Conservation (phyloP, 2,888 invertebrate genomes). For the Eilema depressum region DNA sequence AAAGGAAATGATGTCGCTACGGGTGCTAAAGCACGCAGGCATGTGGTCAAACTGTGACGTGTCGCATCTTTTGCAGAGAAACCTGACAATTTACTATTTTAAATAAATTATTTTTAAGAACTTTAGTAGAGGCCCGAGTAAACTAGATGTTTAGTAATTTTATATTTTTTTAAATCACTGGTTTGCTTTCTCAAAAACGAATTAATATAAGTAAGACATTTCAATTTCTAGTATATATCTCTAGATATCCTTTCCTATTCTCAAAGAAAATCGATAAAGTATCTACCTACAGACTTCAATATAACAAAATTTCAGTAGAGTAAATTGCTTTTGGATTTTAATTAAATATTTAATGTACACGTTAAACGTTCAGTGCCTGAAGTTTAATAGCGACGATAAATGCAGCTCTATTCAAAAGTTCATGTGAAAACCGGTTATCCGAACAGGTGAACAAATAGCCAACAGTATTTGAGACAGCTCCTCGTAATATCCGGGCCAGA, state of each 20-base stretch:
- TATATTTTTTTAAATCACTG: too few species aligned
- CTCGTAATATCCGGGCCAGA: conserved; percentile 66
- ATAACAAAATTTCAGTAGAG: background rate
- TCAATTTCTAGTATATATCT: too few species aligned
- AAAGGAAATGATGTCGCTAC: background rate
- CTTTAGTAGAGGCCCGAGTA: background rate
- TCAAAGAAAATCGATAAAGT: background rate
- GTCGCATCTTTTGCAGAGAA: too few species aligned
- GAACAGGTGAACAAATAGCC: conserved; percentile 52
- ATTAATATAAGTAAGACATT: background rate
- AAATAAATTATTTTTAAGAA: background rate
- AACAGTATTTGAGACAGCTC: conserved; percentile 51
- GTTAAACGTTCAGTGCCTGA: background rate
- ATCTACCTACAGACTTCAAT: background rate
- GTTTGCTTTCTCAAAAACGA: background rate
- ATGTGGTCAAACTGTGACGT: too few species aligned
- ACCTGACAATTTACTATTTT: too few species aligned
- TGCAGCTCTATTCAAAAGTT: conserved; percentile 35
- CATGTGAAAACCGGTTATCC: conserved; percentile 30
- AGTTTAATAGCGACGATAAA: conserved; percentile 28
- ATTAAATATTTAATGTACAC: background rate
- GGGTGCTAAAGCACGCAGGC: too few species aligned
- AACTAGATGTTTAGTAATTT: too few species aligned
- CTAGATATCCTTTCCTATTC: too few species aligned
- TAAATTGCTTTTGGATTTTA: background rate